Conservation (phyloP, 1,140 invertebrate species). For the Drosophila simulans region DNA sequence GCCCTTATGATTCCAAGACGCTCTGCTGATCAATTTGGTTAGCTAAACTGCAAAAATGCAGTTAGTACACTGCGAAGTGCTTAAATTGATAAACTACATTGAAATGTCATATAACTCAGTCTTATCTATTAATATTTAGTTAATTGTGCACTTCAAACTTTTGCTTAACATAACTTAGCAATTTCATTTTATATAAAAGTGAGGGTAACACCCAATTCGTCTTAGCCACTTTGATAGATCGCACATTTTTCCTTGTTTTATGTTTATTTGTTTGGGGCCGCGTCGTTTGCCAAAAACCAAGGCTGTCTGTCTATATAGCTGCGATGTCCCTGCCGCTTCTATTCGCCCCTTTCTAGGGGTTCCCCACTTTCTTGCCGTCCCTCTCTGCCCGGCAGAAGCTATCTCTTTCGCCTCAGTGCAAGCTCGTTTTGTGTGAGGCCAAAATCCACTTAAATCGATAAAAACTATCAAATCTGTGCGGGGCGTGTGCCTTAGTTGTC, state of each 20-base stretch:
- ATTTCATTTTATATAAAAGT: not conserved
- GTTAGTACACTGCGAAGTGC: no score
- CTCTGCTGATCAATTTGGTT: no score
- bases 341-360: not conserved
- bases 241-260: slow-evolving; percentile 57
- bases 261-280: slow-evolving; percentile 63
- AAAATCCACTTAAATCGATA: slow-evolving; percentile 82
- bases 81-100: no score
- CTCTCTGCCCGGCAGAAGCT: not conserved
- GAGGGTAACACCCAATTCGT: slow-evolving; percentile 15
- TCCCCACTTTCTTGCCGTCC: not conserved
- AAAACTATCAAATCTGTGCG: slow-evolving; percentile 82
- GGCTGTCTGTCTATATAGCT: slow-evolving; percentile 56
- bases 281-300: slow-evolving; percentile 68
- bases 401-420: slow-evolving; percentile 8
- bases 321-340: slow-evolving; percentile 20
- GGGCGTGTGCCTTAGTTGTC: slow-evolving; percentile 64
- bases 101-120: no score
- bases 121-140: no score
- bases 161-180: not conserved
- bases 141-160: no score
- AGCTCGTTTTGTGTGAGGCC: slow-evolving; percentile 41
- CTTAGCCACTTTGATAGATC: slow-evolving; percentile 15
- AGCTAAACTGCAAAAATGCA: no score
- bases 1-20: not conserved